A percentile compares a stretch with the other conserved stretches of the same genome.
phyloP scores from a whole-genome alignment of 2,888 invertebrate genomes.

The Lasioglossum morio region DNA sequence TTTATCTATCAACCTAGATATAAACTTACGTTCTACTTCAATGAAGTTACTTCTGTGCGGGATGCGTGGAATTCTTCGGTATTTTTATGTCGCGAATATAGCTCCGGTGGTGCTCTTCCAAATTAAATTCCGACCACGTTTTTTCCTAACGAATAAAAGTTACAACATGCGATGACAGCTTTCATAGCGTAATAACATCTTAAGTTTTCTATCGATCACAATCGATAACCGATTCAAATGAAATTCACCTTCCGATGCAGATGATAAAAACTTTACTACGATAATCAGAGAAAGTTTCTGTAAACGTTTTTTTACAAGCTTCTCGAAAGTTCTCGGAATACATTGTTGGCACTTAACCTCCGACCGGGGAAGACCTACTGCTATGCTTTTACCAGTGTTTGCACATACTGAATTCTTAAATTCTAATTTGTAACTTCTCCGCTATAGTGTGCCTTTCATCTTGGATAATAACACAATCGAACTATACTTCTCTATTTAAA shows the following conservation, averaged over 20 bases:
- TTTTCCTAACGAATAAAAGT: background rate
- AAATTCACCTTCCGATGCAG: background rate
- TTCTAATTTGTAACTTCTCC: background rate
- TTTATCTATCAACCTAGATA: background rate
- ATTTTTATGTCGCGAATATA: background rate
- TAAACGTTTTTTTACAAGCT: constrained; percentile 27
- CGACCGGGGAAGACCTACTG: background rate
- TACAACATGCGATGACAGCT: background rate
- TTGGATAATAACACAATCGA: background rate
- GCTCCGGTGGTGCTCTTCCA: background rate
- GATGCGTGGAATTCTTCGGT: background rate
- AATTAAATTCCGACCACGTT: background rate
- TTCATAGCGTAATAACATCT: background rate
- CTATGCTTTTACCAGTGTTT: background rate
- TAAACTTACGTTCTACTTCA: background rate
- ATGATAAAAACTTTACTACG: background rate
- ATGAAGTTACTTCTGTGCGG: background rate
- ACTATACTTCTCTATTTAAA: background rate
- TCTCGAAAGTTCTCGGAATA: constrained; percentile 33
- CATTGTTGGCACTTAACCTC: constrained; percentile 15
- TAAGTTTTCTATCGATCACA: background rate
- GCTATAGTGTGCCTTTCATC: background rate
- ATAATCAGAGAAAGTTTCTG: constrained; percentile 40
- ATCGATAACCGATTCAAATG: background rate
- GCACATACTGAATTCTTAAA: background rate